phyloP scores from a whole-genome alignment of 2,113 vertebrate genomes.

The Epinephelus lanceolatus region DNA sequence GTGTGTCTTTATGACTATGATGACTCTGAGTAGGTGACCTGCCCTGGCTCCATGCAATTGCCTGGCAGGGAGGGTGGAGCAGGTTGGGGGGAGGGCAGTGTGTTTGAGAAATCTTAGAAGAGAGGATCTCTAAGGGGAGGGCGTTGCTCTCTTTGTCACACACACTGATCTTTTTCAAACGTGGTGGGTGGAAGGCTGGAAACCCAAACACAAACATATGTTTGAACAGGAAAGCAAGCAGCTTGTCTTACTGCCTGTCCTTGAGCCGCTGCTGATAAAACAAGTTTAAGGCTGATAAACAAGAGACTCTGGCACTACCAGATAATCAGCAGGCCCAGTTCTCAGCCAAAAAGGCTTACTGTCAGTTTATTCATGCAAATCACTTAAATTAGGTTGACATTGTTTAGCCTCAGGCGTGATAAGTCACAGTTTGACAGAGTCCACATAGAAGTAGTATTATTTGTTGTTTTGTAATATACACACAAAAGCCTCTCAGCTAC shows the following conservation, averaged over 20 bases:
- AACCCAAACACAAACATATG: constrained; percentile 46
- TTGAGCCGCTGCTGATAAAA: constrained; percentile 68
- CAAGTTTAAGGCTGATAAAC: constrained; percentile 50
- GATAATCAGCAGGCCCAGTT: constrained; percentile 52
- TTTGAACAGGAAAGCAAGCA: constrained; percentile 63
- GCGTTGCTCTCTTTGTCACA: constrained; percentile 56
- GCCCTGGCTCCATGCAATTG: not conserved
- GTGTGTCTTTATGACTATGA: not conserved
- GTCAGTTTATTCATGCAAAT: constrained; percentile 48
- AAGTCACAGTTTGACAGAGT: constrained; percentile 13
- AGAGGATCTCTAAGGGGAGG: constrained; percentile 61
- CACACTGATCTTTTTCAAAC: constrained; percentile 42
- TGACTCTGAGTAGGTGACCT: not conserved
- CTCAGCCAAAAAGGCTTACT: constrained; percentile 23
- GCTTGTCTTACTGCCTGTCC: constrained; percentile 42
- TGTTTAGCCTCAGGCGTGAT: not conserved
- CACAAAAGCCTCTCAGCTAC: not conserved
- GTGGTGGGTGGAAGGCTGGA: constrained; percentile 35
- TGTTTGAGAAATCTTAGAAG: constrained; percentile 56
- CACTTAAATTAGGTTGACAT: not conserved
- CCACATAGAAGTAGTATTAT: not conserved
- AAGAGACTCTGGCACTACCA: constrained; percentile 42
- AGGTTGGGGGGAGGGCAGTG: not conserved
- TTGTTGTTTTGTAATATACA: constrained; percentile 3
- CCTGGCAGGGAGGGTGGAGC: not conserved